Evolutionary conservation across 64 coral and sea anemone genomes (phyloP), one percentile per base, ranked within the genome.

Genomic region (Stylophora pistillata): DNA sequence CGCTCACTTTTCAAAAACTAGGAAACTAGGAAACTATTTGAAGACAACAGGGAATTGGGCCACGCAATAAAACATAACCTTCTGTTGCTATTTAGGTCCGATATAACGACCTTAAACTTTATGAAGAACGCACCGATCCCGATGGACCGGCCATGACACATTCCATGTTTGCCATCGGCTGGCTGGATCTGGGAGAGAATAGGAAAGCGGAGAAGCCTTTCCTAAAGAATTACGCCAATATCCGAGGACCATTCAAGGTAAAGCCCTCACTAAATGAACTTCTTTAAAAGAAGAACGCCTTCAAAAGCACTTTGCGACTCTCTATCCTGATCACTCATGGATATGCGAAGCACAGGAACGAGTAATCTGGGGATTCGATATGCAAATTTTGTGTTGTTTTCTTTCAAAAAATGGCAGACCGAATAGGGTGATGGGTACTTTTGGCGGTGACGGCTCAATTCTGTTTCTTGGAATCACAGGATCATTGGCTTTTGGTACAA

Each of bases 101-200:
- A 66, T 97, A 85, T 53, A 97, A 97, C 27, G 95, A 97, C 73
- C 66, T 97, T 1, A 90, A 85, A 3, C 73, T 93, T 21, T 97
- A 97, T 33, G 87, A 93, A 68, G 70, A 97, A 58, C 85, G 88
- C 69, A 97, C 95, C 6, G 84, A 97, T 74, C 91, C 95, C 2
- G 79, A 84, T 65, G 95, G 95, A 12, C 95, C 95, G 9, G 95
- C 95, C 27, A 97, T 97, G 95, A 97, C 95, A 20, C 91, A 97
- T 34, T 89, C 95, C 30, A 97, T 97, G 95, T 97, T 97, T 34
- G 95, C 95, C 70, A 97, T 97, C 77, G 95, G 95, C 13, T 97
- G 95, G 95, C 74, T 97, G 29, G 95, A 97, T 15, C 54, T 97
- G 14, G 91, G 91, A 61, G 91, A 97, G 7, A 87, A 90, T n/a